phyloP scores from a whole-genome alignment of 2,888 invertebrate genomes.

The Agrotis exclamationis region DNA sequence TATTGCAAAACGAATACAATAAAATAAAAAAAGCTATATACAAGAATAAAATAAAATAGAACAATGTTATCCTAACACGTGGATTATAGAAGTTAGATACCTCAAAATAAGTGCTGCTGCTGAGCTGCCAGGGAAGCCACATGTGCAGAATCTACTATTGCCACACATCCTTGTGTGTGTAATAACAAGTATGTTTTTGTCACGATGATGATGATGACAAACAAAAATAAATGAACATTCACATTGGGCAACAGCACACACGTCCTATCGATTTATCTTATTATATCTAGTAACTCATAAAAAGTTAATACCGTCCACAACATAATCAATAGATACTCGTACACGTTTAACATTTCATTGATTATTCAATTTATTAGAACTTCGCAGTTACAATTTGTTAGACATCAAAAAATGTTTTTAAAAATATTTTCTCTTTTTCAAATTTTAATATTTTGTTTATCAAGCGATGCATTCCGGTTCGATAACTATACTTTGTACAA shows the following conservation, averaged over 20 bases:
- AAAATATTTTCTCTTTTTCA: slow-evolving; percentile 56
- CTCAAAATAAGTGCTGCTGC: too few relatives aligned
- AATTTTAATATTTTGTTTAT: slow-evolving; percentile 49
- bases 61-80: too few relatives aligned
- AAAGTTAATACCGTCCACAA: slow-evolving; percentile 27
- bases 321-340: neutral
- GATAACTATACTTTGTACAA: slow-evolving; percentile 89
- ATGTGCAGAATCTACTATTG: too few relatives aligned
- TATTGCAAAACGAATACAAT: too few relatives aligned
- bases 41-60: too few relatives aligned
- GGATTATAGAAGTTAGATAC: too few relatives aligned
- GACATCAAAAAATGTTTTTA: slow-evolving; percentile 59
- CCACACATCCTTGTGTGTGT: too few relatives aligned
- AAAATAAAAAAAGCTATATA: too few relatives aligned
- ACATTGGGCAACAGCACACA: neutral
- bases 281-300: slow-evolving; percentile 33
- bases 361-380: slow-evolving; percentile 11
- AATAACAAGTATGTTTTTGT: too few relatives aligned
- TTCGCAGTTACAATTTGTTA: neutral
- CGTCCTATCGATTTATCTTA: slow-evolving; percentile 9
- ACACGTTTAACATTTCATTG: slow-evolving; percentile 22
- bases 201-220: too few relatives aligned
- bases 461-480: slow-evolving; percentile 76
- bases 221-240: neutral
- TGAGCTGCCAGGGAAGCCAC: too few relatives aligned